Percentiles rank a stretch among this genome's conserved stretches.
These are phyloP conservation scores for Gymnobelideus leadbeateri DNA, from an alignment of 2,113 vertebrate species.

Conservation along the genomic window DNA sequence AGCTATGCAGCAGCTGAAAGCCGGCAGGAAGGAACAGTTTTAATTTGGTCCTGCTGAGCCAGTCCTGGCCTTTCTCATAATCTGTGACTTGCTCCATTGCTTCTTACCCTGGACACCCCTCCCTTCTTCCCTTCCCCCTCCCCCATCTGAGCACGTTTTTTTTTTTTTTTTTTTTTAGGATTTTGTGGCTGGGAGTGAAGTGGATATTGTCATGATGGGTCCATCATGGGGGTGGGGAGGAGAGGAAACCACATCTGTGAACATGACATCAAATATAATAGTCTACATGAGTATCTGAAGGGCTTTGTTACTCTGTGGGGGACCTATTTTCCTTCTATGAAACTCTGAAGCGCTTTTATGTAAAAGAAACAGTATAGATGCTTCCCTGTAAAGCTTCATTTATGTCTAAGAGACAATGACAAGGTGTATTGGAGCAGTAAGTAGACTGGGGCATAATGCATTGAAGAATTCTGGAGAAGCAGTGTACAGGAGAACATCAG, in stretches of 20 bases:
- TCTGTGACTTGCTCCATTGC: background rate
- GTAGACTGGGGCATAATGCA: background rate
- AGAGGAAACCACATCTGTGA: background rate
- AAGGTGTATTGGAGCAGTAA: background rate
- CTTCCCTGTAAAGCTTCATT: background rate
- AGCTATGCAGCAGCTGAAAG: background rate
- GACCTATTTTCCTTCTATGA: background rate
- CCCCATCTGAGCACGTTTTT: background rate
- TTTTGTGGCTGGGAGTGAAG: background rate
- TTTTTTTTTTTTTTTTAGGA: too few relatives aligned
- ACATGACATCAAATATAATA: background rate
- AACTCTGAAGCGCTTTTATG: background rate
- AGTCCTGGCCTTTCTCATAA: background rate
- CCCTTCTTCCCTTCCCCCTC: rapidly evolving
- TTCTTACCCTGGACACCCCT: background rate
- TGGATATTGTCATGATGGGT: background rate
- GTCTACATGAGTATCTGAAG: background rate
- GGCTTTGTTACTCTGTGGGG: background rate
- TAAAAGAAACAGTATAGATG: background rate
- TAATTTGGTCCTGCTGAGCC: background rate
- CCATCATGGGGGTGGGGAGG: background rate
- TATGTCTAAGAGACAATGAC: background rate
- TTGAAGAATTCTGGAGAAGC: background rate
- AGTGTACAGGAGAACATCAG: background rate
- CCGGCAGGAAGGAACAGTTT: background rate